Percentiles rank a stretch among this genome's conserved stretches.
Conservation (phyloP, 2,888 invertebrate genomes). For the Lydus trimaculatus region DNA sequence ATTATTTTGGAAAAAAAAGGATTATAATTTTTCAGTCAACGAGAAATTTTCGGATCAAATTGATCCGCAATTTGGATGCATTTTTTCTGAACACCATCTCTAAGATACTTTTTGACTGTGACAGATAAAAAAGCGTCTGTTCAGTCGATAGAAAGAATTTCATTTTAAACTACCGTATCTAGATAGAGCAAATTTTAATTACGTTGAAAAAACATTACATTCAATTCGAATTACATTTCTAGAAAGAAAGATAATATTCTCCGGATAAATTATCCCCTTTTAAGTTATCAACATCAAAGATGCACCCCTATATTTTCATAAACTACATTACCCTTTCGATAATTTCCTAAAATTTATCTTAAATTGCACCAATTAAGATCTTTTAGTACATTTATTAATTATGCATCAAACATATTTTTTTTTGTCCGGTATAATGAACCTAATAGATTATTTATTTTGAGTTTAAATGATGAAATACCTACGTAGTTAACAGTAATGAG, state of each 20-base stretch:
- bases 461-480: not conserved
- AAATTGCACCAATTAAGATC: not conserved
- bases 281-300: conserved; percentile 1
- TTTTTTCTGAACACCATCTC: no score
- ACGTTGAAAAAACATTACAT: no score
- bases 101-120: no score
- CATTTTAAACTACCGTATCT: no score
- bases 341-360: not conserved
- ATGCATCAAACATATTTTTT: conserved; percentile 6
- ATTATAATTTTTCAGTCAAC: no score
- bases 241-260: not conserved
- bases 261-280: not conserved
- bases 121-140: no score
- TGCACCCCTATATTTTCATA: not conserved
- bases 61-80: no score
- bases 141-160: no score
- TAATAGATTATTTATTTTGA: not conserved
- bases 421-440: not conserved
- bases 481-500: not conserved
- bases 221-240: not conserved
- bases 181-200: no score
- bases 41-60: no score
- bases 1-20: no score
- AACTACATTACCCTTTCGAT: conserved; percentile 14
- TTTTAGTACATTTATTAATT: not conserved